Evolutionary conservation across 1,140 invertebrate species (phyloP).

Genomic region (Heliconius hewitsoni): DNA sequence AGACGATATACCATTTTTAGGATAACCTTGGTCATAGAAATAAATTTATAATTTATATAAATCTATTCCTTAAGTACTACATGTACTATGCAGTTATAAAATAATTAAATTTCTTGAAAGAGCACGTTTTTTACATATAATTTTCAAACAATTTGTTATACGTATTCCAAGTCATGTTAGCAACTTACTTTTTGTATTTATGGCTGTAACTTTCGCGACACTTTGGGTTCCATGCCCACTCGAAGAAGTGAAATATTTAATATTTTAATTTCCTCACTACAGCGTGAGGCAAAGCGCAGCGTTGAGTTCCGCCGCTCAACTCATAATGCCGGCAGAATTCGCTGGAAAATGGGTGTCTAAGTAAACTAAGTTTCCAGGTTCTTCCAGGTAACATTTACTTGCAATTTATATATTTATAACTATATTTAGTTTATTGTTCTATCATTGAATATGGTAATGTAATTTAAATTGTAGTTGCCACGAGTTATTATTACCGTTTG

Average conservation of each 20-base stretch:
- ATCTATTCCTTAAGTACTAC: neutral
- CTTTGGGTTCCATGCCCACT: no score
- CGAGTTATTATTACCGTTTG: conserved; percentile 17
- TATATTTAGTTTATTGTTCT: conserved; percentile 2
- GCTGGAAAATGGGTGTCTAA: no score
- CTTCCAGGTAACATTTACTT: neutral
- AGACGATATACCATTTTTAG: no score
- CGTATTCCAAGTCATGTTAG: neutral
- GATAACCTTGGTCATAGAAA: no score
- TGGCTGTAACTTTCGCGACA: no score
- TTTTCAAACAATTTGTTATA: neutral
- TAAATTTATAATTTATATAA: neutral
- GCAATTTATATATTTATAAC: neutral
- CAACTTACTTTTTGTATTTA: neutral
- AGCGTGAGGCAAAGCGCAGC: no score
- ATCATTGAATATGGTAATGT: neutral
- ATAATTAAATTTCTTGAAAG: neutral
- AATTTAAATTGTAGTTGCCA: neutral
- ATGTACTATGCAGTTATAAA: neutral
- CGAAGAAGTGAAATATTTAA: no score
- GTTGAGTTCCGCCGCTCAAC: no score
- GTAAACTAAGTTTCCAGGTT: no score
- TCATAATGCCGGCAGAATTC: no score
- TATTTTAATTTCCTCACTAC: no score
- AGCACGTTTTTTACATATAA: neutral